These are phyloP conservation scores for Apis cerana DNA, from an alignment of 1,140 invertebrate species.

Conservation along the genomic window DNA sequence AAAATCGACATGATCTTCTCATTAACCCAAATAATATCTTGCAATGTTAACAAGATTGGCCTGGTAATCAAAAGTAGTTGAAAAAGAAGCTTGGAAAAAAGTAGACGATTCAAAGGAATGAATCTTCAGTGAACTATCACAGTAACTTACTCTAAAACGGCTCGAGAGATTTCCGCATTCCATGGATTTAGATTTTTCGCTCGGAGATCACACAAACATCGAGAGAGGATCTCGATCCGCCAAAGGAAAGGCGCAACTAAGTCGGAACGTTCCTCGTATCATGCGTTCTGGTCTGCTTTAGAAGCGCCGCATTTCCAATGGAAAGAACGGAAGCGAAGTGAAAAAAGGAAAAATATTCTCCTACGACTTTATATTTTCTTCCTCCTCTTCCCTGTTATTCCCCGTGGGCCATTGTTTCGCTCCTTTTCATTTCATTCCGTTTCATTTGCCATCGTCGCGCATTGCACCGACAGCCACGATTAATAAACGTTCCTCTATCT, in stretches of 20 bases:
- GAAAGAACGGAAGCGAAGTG: neutral
- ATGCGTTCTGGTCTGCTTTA: neutral
- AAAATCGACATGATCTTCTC: no score
- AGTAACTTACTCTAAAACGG: neutral
- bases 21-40: no score
- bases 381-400: neutral
- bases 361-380: constrained; percentile 7
- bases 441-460: constrained; percentile 47
- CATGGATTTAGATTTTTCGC: neutral
- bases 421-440: constrained; percentile 42
- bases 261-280: constrained; percentile 11
- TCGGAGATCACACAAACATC: constrained; percentile 18
- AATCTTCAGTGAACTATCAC: neutral
- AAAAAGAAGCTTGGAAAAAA: no score
- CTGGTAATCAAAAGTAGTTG: no score
- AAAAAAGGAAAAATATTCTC: neutral
- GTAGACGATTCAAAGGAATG: neutral
- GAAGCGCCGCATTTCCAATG: neutral
- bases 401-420: neutral
- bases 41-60: no score
- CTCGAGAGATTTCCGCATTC: neutral
- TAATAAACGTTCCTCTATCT: constrained; percentile 56
- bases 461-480: constrained; percentile 50
- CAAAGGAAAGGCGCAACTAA: neutral
- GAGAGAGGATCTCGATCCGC: constrained; percentile 18